phyloP scores from a whole-genome alignment of 2,797 vertebrate genomes.

The Xenops minutus region DNA sequence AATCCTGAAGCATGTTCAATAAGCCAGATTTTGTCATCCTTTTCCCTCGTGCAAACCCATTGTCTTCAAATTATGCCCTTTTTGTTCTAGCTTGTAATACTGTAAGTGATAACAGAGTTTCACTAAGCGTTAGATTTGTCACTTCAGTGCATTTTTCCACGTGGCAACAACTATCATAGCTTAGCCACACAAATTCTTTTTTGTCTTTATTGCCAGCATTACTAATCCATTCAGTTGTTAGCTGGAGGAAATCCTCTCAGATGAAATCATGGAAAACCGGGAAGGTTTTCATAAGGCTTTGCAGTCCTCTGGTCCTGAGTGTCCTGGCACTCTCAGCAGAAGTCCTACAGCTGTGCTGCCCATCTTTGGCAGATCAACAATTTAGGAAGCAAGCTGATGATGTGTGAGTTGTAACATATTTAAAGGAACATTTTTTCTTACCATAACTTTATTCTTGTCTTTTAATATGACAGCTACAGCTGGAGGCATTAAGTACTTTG shows the following conservation, averaged over 20 bases:
- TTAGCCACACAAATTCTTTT: background rate
- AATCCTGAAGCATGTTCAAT: background rate
- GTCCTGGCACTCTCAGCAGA: conserved; percentile 25
- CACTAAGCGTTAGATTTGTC: background rate
- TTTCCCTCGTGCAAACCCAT: background rate
- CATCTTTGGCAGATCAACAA: conserved; percentile 57
- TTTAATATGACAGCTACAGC: background rate
- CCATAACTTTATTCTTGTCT: background rate
- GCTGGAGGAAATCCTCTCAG: conserved; percentile 58
- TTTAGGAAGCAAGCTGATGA: conserved; percentile 63
- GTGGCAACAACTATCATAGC: background rate
- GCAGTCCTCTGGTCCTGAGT: conserved; percentile 34
- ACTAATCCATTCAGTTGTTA: background rate
- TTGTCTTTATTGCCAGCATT: background rate
- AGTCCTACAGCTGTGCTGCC: conserved; percentile 52
- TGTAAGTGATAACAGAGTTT: conserved; percentile 41
- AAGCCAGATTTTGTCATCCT: background rate
- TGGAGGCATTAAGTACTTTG: background rate
- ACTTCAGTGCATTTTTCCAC: background rate
- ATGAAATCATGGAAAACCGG: conserved; percentile 50
- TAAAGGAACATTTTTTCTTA: background rate
- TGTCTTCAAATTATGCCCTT: background rate
- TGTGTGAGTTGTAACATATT: background rate
- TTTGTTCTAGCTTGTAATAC: conserved; percentile 46
- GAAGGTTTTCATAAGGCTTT: conserved; percentile 54